Evolutionary conservation across 2,888 invertebrate genomes (phyloP).

Genomic region (Sympetrum striolatum): DNA sequence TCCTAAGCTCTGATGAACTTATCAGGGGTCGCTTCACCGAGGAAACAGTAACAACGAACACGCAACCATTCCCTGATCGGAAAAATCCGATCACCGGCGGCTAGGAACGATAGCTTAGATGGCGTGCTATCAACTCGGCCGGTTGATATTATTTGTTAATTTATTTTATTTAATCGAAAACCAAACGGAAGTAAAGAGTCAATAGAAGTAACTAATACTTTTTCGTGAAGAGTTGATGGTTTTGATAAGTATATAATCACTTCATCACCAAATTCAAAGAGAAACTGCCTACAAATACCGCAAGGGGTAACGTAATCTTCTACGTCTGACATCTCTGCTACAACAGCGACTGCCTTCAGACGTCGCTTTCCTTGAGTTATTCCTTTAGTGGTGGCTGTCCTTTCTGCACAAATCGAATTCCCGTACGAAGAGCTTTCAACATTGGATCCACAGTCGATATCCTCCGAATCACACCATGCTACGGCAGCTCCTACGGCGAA

Average conservation of each 20-base stretch:
- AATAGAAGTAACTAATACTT: slow-evolving; percentile 17
- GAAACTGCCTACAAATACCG: slow-evolving; percentile 60
- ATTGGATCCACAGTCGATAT: slow-evolving; percentile 61
- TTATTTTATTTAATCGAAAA: neutral
- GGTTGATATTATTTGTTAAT: neutral
- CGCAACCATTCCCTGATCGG: no score
- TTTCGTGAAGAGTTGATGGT: slow-evolving; percentile 49
- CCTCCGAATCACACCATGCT: slow-evolving; percentile 55
- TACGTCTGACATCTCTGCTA: slow-evolving; percentile 51
- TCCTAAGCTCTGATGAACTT: no score
- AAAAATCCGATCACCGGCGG: no score
- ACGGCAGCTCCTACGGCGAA: slow-evolving; percentile 61
- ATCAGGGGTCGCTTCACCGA: no score
- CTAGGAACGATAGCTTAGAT: no score
- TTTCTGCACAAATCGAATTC: slow-evolving; percentile 63
- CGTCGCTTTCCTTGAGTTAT: slow-evolving; percentile 60
- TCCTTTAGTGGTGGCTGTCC: slow-evolving; percentile 62
- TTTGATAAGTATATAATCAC: slow-evolving; percentile 57
- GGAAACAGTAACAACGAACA: no score
- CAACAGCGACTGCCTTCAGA: slow-evolving; percentile 56
- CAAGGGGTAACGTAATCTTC: slow-evolving; percentile 58
- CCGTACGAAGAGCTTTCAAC: slow-evolving; percentile 66
- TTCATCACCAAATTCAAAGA: slow-evolving; percentile 52
- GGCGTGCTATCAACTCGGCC: no score
- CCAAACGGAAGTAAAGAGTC: neutral